Percentiles rank a stretch among this genome's conserved stretches.
These are phyloP conservation scores for Gasteruption jaculator DNA, from an alignment of 2,888 invertebrate species.

Conservation along the genomic window DNA sequence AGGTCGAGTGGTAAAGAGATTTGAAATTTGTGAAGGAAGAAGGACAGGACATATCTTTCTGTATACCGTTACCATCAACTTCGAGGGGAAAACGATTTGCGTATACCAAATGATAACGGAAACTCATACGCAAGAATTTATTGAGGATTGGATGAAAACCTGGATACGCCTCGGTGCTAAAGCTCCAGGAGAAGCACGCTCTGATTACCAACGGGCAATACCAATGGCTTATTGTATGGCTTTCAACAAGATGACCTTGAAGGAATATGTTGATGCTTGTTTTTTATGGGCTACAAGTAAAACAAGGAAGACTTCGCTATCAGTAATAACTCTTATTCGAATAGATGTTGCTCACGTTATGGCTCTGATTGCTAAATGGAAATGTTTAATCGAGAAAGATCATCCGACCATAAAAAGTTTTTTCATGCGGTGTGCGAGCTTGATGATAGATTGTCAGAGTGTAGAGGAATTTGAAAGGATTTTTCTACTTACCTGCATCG, in stretches of 20 bases:
- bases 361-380: constrained; percentile 15
- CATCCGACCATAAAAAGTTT: constrained; percentile 12
- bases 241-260: constrained; percentile 20
- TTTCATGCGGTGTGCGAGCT: constrained; percentile 10
- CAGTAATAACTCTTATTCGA: constrained; percentile 15
- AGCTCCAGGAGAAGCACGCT: constrained; percentile 14
- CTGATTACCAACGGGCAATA: constrained; percentile 18
- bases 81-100: constrained; percentile 14
- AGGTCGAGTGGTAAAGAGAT: constrained; percentile 13
- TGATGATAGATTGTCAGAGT: constrained; percentile 14
- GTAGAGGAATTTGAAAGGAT: constrained; percentile 16
- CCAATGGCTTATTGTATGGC: constrained; percentile 12
- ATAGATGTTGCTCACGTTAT: constrained; percentile 19
- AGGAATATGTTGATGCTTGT: constrained; percentile 15
- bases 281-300: constrained; percentile 16
- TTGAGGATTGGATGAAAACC: constrained; percentile 15
- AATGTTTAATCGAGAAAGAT: constrained; percentile 9
- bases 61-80: constrained; percentile 16
- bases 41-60: constrained; percentile 18
- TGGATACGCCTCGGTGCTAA: constrained; percentile 13
- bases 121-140: constrained; percentile 18
- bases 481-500: constrained; percentile 16
- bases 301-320: constrained; percentile 4
- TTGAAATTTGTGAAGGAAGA: constrained; percentile 14
- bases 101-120: constrained; percentile 18